Percentiles rank a stretch among this genome's conserved stretches.
These are phyloP conservation scores for Elymnias hypermnestra DNA, from an alignment of 1,140 invertebrate genomes.

Conservation along the genomic window DNA sequence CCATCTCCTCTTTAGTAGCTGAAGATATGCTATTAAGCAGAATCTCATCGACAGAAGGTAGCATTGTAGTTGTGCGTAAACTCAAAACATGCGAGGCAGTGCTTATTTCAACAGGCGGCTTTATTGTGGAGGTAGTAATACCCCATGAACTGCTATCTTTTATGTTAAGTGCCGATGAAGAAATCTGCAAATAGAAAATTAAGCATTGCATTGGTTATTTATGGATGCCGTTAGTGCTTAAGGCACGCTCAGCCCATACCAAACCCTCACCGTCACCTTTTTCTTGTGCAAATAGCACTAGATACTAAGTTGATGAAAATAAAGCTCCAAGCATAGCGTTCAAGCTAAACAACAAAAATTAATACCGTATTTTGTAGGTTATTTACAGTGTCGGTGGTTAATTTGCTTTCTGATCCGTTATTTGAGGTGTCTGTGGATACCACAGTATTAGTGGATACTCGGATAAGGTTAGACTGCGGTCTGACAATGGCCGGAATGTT, in stretches of 20 bases:
- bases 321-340: constrained; percentile 55
- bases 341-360: constrained; percentile 70
- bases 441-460: constrained; percentile 75
- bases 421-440: constrained; percentile 65
- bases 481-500: constrained; percentile 74
- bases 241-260: constrained; percentile 57
- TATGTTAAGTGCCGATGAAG: constrained; percentile 70
- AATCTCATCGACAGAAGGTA: constrained; percentile 75
- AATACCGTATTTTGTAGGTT: constrained; percentile 74
- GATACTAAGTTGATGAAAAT: constrained; percentile 28
- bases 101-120: constrained; percentile 68
- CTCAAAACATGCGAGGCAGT: constrained; percentile 76
- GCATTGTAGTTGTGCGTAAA: constrained; percentile 75
- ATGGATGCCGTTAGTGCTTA: constrained; percentile 39
- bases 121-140: constrained; percentile 64
- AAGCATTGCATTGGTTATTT: constrained; percentile 48
- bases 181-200: constrained; percentile 71
- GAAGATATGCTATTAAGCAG: constrained; percentile 75
- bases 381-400: constrained; percentile 76
- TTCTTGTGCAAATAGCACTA: constrained; percentile 25
- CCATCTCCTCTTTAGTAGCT: constrained; percentile 72
- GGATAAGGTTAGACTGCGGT: constrained; percentile 74
- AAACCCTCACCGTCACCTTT: constrained; percentile 26
- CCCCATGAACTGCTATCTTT: constrained; percentile 67
- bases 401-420: constrained; percentile 68